Conservation (phyloP, 2,797 vertebrate species). For the Orientallactaga sibirica region DNA sequence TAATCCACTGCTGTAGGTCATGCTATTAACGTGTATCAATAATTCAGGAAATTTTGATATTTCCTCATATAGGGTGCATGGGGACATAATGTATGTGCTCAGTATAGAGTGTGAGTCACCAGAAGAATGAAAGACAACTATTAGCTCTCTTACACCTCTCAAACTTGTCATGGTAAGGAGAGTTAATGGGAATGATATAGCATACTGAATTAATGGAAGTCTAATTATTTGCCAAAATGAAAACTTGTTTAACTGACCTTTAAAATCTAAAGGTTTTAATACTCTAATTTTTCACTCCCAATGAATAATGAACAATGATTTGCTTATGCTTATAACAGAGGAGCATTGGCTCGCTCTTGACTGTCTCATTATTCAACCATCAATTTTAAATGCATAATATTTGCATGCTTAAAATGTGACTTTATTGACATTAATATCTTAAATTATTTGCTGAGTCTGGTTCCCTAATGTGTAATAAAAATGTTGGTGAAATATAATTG, state of each 20-base stretch:
- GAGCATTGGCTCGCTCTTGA: background rate
- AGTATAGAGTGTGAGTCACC: background rate
- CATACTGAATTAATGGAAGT: background rate
- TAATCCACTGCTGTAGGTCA: background rate
- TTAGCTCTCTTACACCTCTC: background rate
- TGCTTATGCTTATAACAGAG: background rate
- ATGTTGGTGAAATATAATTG: conserved; percentile 57
- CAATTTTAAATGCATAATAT: conserved; percentile 65
- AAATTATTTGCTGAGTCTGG: conserved; percentile 60
- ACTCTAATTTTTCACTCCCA: background rate
- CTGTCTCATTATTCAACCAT: conserved; percentile 58
- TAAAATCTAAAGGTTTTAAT: conserved; percentile 42
- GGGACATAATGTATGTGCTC: background rate
- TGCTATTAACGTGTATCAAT: conserved; percentile 14
- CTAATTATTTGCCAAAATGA: conserved; percentile 4
- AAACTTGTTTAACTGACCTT: conserved; percentile 53
- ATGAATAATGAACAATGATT: conserved; percentile 30
- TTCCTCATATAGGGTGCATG: conserved; percentile 6
- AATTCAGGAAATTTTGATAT: conserved; percentile 45
- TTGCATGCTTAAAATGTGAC: conserved; percentile 65
- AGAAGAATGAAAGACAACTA: conserved; percentile 37
- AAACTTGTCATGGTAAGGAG: background rate
- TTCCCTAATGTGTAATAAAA: conserved; percentile 58
- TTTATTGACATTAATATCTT: conserved; percentile 65
- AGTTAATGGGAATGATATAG: conserved; percentile 5